Conservation (phyloP, 2,888 invertebrate genomes). For the Hydriomena furcata region DNA sequence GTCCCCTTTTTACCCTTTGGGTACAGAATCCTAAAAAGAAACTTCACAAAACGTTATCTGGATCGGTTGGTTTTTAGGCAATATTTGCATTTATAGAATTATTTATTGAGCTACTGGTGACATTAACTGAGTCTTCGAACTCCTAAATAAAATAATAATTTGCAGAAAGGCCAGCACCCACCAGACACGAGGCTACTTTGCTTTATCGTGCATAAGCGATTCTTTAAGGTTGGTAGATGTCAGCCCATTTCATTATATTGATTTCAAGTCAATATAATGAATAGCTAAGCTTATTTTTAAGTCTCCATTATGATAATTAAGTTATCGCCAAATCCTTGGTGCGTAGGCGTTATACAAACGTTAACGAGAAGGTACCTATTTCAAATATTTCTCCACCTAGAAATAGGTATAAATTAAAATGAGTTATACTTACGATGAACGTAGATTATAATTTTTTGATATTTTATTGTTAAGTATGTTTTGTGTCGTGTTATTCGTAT, state of each 20-base stretch:
- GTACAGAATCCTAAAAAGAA: too few relatives aligned
- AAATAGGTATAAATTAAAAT: too few relatives aligned
- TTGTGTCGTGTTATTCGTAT: too few relatives aligned
- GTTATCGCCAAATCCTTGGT: slow-evolving; percentile 40
- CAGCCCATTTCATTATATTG: slow-evolving; percentile 8
- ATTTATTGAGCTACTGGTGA: slow-evolving; percentile 21
- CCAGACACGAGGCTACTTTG: not conserved
- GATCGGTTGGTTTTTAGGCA: slow-evolving; percentile 1
- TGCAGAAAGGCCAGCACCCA: not conserved
- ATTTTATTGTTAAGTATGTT: slow-evolving; percentile 15
- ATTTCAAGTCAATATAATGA: slow-evolving; percentile 27
- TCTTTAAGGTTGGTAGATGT: not conserved
- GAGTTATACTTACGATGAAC: slow-evolving; percentile 53
- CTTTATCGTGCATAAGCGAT: not conserved
- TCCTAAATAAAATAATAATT: slow-evolving; percentile 8
- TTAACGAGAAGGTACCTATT: too few relatives aligned
- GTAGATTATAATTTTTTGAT: slow-evolving; percentile 26
- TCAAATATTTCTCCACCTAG: too few relatives aligned
- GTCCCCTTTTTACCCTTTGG: too few relatives aligned
- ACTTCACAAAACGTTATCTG: not conserved
- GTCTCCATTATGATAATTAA: slow-evolving; percentile 55
- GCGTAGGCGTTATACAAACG: slow-evolving; percentile 54
- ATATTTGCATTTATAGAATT: slow-evolving; percentile 22
- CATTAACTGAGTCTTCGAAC: slow-evolving; percentile 21
- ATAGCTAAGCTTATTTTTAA: slow-evolving; percentile 48